Evolutionary conservation across 2,113 vertebrate genomes (phyloP), one percentile per base, ranked within the genome.

Genomic region (Thunnus thynnus): DNA sequence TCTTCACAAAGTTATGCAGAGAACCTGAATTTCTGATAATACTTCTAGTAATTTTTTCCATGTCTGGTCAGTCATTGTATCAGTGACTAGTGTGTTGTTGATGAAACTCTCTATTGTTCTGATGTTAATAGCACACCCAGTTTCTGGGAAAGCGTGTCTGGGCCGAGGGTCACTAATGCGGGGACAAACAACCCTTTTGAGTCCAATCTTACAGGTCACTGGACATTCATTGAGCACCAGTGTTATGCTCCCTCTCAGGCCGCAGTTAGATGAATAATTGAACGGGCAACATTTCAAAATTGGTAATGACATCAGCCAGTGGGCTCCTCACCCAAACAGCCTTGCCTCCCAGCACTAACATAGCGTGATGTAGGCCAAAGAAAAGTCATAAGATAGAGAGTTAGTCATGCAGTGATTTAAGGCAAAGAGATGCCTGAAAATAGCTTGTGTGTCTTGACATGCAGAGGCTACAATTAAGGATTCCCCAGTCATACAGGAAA

Each of bases 171-270:
- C 82, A 84, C 83, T 82, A 88, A 87, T 80, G 85, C 78, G 2
- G 76, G 46, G 56, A 90, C 88, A 91, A 89, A 79, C 87, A 75
- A 66, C 58, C 65, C 86, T 85, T 92, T 84, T 85, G 66, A 88
- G 77, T 67, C 74, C 70, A 76, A 64, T 91, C 91, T 91, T 89
- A 89, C 91, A 89, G 92, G 90, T 93, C 92, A 94, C 65, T 89
- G 85, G 81, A 65, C 71, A 85, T 70, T 61, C 32, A 86, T 70
- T 78, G 51, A 72, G 87, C 62, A 72, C 56, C 65, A 76, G 61
- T 9, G 78, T 68, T 68, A 20, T 68, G 18, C 68, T 73, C 56
- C 27, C 32, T 32, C 64, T 76, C 46, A 51, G 71, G 58, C 76
- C 48, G 46, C 58, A 74, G 77, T 52, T 71, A 58, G 47, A 76